Evolutionary conservation across 2,113 vertebrate genomes (phyloP).

Genomic region (Jaculus jaculus): DNA sequence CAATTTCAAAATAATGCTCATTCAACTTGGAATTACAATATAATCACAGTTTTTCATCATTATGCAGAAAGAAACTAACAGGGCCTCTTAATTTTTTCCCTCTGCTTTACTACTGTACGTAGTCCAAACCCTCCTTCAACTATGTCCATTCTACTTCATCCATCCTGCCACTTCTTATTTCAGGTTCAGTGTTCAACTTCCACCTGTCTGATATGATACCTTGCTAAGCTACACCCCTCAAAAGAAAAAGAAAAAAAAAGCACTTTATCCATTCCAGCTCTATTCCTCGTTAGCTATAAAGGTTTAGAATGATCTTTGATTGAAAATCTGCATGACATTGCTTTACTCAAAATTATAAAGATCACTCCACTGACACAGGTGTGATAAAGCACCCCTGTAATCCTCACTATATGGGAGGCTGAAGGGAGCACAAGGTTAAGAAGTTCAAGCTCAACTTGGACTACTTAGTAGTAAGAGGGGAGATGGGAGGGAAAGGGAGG

Average conservation of each 20-base stretch:
- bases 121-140: not conserved
- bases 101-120: not conserved
- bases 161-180: not conserved
- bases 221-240: not conserved
- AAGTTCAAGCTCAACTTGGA: not conserved
- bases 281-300: not conserved
- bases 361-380: not conserved
- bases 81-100: not conserved
- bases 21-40: not conserved
- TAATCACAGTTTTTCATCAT: not conserved
- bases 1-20: slow-evolving; percentile 13
- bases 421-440: not conserved
- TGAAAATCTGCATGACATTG: not conserved
- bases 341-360: slow-evolving; percentile 1
- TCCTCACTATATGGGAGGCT: not conserved
- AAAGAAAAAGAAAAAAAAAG: not conserved
- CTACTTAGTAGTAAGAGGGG: too few relatives aligned
- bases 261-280: not conserved
- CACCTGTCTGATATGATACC: not conserved
- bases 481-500: fast-evolving
- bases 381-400: not conserved
- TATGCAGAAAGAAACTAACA: not conserved
- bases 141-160: not conserved
- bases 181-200: not conserved
- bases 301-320: not conserved